Evolutionary conservation across 2,888 invertebrate genomes (phyloP), one percentile per base, ranked within the genome.

Genomic region (Aproaerema taeniolella): DNA sequence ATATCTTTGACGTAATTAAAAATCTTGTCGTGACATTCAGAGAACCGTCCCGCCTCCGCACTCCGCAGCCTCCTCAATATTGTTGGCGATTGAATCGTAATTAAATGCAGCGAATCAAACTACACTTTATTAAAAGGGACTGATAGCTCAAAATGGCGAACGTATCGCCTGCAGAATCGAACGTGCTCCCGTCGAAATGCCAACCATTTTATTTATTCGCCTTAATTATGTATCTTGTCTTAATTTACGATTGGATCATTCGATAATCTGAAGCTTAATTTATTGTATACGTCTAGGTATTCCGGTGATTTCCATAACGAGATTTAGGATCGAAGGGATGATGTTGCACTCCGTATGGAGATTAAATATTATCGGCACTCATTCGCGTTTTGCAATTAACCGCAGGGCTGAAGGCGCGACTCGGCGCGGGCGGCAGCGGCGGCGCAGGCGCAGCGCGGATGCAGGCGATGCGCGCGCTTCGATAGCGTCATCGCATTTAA

Each of bases 221-320:
- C 83, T 86, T 86, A 86, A 86, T 86, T 86, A 86, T 86, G 86
- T 86, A 86, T 86, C 86, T 86, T 86, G 86, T 86, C 86, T 86
- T 86, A 85, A 86, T 86, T 86, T 86, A 86, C 86, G 86, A 86
- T 86, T 86, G 83, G 80, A 86, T 86, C 86, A 86, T 85, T 85
- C 75, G 86, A 86, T 86, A 86, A 86, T 85, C 85, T 77, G 79
- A 66, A 78, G 66, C 67, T 68, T 80, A 79, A 85, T 86, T 85
- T 85, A 86, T 83, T 82, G 73, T 74, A 70, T 76, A 79, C 79
- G 79, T 80, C 75, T 82, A 80, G 74, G 79, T 80, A 82, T 81
- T 74, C 76, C 67, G 74, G 68, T 73, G 69, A 77, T 77, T 80
- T 81, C 80, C 80, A 83, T 85, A 83, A 80, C 75, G 67, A 82